Evolutionary conservation across 1,140 invertebrate species (phyloP).

Genomic region (Cydia pomonella): DNA sequence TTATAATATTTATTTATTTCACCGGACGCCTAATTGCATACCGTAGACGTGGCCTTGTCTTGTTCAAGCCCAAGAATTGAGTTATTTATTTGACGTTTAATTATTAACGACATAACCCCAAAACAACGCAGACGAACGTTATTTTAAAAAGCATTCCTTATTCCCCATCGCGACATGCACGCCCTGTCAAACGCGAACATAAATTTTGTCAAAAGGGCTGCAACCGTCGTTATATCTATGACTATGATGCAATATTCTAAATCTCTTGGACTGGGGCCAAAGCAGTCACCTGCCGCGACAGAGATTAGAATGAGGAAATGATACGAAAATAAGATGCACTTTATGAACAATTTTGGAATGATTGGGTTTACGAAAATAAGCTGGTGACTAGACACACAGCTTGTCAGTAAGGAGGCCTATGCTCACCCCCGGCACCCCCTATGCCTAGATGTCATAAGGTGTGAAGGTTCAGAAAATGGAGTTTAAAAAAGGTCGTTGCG

Average conservation of each 20-base stretch:
- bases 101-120: too few relatives aligned
- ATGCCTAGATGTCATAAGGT: too few relatives aligned
- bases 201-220: conserved; percentile 27
- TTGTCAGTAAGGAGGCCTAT: too few relatives aligned
- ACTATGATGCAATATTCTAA: conserved; percentile 36
- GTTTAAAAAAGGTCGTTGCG: too few relatives aligned
- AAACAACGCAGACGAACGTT: background rate
- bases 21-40: too few relatives aligned
- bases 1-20: too few relatives aligned
- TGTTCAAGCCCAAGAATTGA: too few relatives aligned
- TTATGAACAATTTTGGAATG: conserved; percentile 18
- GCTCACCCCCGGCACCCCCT: too few relatives aligned
- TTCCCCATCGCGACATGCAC: background rate
- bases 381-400: too few relatives aligned
- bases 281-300: conserved; percentile 35
- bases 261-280: conserved; percentile 37
- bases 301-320: conserved; percentile 38
- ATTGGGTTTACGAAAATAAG: background rate
- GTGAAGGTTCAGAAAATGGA: too few relatives aligned
- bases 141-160: conserved; percentile 10
- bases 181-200: conserved; percentile 10
- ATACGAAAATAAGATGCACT: conserved; percentile 36
- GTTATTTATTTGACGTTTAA: too few relatives aligned
- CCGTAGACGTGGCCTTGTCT: too few relatives aligned
- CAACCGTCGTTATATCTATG: conserved; percentile 32